phyloP scores from a whole-genome alignment of 1,140 invertebrate species.

The Drosophila pectinifera region DNA sequence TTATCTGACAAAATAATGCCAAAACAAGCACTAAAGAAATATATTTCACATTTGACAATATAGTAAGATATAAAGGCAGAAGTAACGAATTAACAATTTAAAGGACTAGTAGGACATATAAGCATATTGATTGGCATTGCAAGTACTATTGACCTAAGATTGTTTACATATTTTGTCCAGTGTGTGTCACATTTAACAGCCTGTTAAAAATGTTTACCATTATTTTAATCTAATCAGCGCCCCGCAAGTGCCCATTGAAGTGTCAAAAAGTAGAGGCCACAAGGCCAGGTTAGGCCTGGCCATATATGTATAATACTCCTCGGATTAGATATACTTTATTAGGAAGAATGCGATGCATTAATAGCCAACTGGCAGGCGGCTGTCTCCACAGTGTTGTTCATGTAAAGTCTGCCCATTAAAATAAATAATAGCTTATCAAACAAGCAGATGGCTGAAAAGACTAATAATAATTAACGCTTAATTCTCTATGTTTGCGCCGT shows the following conservation, averaged over 20 bases:
- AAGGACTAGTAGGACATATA: too few relatives aligned
- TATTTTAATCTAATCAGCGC: constrained; percentile 38
- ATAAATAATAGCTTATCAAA: neutral
- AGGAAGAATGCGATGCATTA: constrained; percentile 1
- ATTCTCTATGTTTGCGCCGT: neutral
- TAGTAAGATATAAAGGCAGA: too few relatives aligned
- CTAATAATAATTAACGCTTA: constrained; percentile 1
- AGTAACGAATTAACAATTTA: too few relatives aligned
- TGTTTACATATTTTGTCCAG: neutral
- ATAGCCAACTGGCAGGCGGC: neutral
- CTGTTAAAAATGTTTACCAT: constrained; percentile 9
- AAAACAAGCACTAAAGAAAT: neutral
- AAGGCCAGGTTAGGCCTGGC: constrained; percentile 3
- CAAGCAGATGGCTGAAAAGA: constrained; percentile 3
- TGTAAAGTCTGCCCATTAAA: neutral
- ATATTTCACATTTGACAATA: neutral
- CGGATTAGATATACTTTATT: neutral
- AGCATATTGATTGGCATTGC: too few relatives aligned
- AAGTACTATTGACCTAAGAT: neutral
- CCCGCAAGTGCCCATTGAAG: constrained; percentile 19
- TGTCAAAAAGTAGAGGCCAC: constrained; percentile 12
- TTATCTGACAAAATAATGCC: neutral
- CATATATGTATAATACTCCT: neutral
- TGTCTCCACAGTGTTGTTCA: neutral
- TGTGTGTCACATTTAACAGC: neutral